phyloP scores from a whole-genome alignment of 37 sponge, comb jelly and placozoan genomes.

The Petrosia ficiformis region DNA sequence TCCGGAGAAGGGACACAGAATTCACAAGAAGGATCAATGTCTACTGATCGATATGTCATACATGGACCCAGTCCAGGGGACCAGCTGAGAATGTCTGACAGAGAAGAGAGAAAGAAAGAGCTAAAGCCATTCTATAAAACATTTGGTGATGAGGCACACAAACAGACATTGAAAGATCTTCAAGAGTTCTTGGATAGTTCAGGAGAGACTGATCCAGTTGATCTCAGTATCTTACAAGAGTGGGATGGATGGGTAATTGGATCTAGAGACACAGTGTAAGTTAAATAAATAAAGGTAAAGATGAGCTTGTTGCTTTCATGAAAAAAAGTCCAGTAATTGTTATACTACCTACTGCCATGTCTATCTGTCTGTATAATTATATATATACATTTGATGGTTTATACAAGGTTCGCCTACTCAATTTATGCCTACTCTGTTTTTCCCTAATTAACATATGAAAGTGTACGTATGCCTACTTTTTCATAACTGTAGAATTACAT shows the following conservation, averaged over 20 bases:
- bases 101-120: background rate
- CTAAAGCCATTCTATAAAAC: conserved; percentile 27
- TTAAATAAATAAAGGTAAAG: background rate
- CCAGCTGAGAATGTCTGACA: too few species aligned
- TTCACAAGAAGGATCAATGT: background rate
- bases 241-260: conserved; percentile 82
- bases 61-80: background rate
- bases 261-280: conserved; percentile 68
- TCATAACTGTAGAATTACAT: too few species aligned
- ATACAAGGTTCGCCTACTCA: too few species aligned
- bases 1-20: background rate
- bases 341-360: too few species aligned
- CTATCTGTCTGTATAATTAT: too few species aligned
- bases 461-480: too few species aligned
- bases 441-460: too few species aligned
- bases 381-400: too few species aligned
- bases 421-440: too few species aligned
- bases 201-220: conserved; percentile 49
- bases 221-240: conserved; percentile 51
- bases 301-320: too few species aligned
- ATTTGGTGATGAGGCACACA: conserved; percentile 62
- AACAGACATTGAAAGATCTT: conserved; percentile 45
- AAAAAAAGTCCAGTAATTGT: too few species aligned
- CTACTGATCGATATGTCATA: background rate
- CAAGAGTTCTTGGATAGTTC: conserved; percentile 51